These are phyloP conservation scores for Formica selysi DNA, from an alignment of 1,140 invertebrate genomes.

Conservation along the genomic window DNA sequence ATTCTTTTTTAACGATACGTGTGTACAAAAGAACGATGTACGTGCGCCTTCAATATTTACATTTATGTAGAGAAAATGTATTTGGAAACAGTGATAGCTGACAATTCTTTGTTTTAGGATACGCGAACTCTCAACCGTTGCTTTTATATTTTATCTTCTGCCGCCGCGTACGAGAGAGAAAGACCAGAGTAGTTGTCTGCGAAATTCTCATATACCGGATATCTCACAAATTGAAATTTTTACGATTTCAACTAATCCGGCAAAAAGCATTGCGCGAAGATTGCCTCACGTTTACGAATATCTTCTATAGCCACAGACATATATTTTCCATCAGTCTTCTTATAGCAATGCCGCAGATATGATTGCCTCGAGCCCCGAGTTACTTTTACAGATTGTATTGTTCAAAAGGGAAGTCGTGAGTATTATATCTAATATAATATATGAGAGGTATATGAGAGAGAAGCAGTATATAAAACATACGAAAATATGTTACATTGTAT, in stretches of 20 bases:
- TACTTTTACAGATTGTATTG: background rate
- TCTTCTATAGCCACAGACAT: background rate
- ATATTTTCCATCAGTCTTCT: background rate
- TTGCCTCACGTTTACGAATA: slow-evolving; percentile 17
- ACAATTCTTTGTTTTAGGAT: slow-evolving; percentile 30
- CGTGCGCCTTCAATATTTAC: background rate
- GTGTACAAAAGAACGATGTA: background rate
- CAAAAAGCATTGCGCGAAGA: slow-evolving; percentile 18
- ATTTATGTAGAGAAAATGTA: background rate
- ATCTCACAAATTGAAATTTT: slow-evolving; percentile 45
- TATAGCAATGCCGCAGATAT: background rate
- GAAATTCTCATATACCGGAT: slow-evolving; percentile 5
- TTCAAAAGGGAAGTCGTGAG: background rate
- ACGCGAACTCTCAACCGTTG: background rate
- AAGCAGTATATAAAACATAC: background rate
- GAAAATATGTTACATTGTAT: background rate
- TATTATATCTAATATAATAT: background rate
- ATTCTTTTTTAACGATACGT: background rate
- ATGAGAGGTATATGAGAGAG: background rate
- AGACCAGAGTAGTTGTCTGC: background rate
- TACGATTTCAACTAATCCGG: background rate
- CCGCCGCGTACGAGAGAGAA: background rate
- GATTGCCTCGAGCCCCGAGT: background rate
- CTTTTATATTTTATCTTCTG: slow-evolving; percentile 25
- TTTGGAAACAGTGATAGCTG: slow-evolving; percentile 20